Conservation (phyloP, 2,888 invertebrate species). For the Agonopterix heracliana region DNA sequence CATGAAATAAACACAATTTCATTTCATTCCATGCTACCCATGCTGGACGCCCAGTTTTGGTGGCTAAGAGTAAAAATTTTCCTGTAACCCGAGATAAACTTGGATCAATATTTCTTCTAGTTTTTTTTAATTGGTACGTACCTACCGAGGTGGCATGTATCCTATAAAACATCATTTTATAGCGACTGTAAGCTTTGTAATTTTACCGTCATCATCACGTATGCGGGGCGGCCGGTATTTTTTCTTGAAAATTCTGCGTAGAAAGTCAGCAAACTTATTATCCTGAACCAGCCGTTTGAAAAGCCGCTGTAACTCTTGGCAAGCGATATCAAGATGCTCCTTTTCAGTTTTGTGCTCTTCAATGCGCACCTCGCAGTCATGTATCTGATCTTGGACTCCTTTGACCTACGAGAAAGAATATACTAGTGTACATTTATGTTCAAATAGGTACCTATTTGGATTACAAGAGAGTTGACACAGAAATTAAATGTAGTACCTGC, state of each 20-base stretch:
- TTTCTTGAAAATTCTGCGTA: constrained; percentile 88
- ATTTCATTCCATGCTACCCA: too few species aligned
- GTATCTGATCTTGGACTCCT: constrained; percentile 68
- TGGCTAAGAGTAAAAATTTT: too few species aligned
- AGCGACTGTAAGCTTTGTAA: not conserved
- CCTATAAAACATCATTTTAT: too few species aligned
- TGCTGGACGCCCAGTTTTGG: too few species aligned
- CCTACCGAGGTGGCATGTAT: too few species aligned
- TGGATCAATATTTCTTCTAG: too few species aligned
- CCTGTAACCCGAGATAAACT: too few species aligned
- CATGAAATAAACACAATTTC: too few species aligned
- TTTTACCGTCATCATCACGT: constrained; percentile 59
- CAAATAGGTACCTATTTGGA: not conserved
- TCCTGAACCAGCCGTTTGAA: constrained; percentile 79
- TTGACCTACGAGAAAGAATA: constrained; percentile 43
- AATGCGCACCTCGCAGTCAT: constrained; percentile 67
- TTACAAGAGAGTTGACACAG: not conserved
- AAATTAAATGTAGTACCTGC: constrained; percentile 37
- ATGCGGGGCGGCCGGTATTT: constrained; percentile 84
- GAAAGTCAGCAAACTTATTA: constrained; percentile 86
- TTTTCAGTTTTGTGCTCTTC: constrained; percentile 60
- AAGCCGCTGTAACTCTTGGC: constrained; percentile 59
- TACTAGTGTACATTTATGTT: not conserved
- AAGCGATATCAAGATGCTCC: constrained; percentile 33
- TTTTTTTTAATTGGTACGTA: too few species aligned